These are phyloP conservation scores for Dorcus parallelipipedus DNA, from an alignment of 2,888 invertebrate species.

Conservation along the genomic window DNA sequence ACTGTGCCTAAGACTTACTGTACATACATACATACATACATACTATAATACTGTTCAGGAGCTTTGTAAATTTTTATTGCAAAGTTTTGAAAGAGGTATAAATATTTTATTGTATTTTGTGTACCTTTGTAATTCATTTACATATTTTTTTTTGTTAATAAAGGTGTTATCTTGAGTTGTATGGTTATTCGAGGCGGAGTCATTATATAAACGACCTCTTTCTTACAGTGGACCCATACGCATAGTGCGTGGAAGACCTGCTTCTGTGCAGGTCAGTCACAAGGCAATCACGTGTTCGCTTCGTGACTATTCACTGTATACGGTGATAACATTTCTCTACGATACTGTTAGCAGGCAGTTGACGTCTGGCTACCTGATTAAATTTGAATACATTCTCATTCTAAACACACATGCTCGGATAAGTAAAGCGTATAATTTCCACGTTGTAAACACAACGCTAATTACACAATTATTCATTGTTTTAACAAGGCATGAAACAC, in stretches of 20 bases:
- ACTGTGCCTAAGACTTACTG: conserved; percentile 22
- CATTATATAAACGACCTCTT: not conserved
- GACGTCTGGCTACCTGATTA: conserved; percentile 1
- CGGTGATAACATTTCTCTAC: conserved; percentile 11
- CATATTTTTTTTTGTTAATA: conserved; percentile 14
- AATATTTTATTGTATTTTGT: conserved; percentile 27
- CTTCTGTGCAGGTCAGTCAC: conserved; percentile 11
- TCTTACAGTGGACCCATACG: not conserved
- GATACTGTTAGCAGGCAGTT: conserved; percentile 1
- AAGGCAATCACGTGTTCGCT: conserved; percentile 10
- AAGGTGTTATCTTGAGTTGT: conserved; percentile 16
- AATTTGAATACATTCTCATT: not conserved
- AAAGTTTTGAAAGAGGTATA: conserved; percentile 6
- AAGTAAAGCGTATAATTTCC: no score
- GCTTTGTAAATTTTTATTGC: conserved; percentile 2
- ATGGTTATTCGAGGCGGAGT: conserved; percentile 6
- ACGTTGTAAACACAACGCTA: no score
- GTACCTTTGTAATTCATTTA: conserved; percentile 26
- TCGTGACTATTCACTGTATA: conserved; percentile 8
- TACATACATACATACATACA: conserved; percentile 5
- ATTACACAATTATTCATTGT: no score
- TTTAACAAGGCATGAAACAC: no score
- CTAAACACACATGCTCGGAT: no score
- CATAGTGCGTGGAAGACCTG: not conserved
- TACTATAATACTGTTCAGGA: conserved; percentile 1